Percentiles rank a stretch among this genome's conserved stretches.
Conservation (phyloP, 2,888 invertebrate genomes). For the Lycocerus yunnanus region DNA sequence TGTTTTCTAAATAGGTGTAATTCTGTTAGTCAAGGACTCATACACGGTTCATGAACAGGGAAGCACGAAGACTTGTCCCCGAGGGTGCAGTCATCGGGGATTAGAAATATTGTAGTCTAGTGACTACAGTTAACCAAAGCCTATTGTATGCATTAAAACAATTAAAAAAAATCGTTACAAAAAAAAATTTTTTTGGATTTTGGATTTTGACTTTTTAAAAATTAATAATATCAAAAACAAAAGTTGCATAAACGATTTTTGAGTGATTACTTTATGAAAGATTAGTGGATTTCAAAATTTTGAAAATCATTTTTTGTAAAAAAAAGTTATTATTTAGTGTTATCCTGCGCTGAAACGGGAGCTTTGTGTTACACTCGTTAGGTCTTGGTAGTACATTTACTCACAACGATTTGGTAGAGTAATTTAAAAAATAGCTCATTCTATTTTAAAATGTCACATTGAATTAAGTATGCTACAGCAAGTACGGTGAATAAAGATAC, state of each 20-base stretch:
- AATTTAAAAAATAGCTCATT: constrained; percentile 33
- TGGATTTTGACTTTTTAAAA: neutral
- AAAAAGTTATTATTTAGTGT: neutral
- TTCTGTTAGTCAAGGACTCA: constrained; percentile 43
- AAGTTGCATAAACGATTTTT: neutral
- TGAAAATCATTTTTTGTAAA: neutral
- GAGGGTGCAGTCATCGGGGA: constrained; percentile 45
- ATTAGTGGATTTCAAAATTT: neutral
- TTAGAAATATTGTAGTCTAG: constrained; percentile 47
- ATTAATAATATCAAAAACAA: neutral
- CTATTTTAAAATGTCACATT: constrained; percentile 32
- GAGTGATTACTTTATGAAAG: neutral
- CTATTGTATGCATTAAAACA: neutral
- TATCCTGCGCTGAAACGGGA: neutral
- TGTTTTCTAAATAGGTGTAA: constrained; percentile 43
- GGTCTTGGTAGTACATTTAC: constrained; percentile 20
- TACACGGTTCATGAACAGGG: constrained; percentile 49
- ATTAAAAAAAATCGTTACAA: neutral
- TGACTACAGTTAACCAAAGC: constrained; percentile 33
- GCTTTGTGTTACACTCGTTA: neutral
- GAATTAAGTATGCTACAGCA: constrained; percentile 32
- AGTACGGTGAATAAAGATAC: constrained; percentile 28
- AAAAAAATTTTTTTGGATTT: neutral
- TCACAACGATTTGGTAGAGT: constrained; percentile 26
- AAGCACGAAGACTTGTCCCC: constrained; percentile 43